Conservation (phyloP, 2,888 invertebrate genomes). For the Lasius fuliginosus region DNA sequence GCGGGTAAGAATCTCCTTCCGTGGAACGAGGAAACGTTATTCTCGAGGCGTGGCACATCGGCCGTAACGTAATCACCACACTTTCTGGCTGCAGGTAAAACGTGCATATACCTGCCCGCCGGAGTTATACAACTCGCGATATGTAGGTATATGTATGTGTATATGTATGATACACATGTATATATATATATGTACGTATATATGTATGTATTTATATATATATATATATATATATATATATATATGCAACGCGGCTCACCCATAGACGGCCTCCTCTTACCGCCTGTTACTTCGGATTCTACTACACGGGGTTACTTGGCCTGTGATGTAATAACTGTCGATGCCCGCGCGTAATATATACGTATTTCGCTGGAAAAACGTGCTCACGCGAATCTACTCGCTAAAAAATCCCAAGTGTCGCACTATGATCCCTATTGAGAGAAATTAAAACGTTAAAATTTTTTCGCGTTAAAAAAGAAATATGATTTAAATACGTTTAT, state of each 20-base stretch:
- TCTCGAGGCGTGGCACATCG: constrained; percentile 75
- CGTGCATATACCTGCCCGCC: constrained; percentile 44
- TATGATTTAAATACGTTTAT: background rate
- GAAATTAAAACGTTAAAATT: background rate
- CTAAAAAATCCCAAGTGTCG: background rate
- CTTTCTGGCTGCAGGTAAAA: constrained; percentile 65
- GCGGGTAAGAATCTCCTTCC: constrained; percentile 72
- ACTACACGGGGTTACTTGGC: constrained; percentile 27
- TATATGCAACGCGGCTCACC: constrained; percentile 2
- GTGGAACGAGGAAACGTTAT: constrained; percentile 80
- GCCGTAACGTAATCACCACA: constrained; percentile 70
- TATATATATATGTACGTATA: constrained; percentile 11
- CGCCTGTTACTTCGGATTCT: constrained; percentile 37
- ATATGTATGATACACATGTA: too few relatives aligned
- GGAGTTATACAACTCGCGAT: constrained; percentile 63
- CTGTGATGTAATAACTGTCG: constrained; percentile 64
- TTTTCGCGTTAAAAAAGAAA: background rate
- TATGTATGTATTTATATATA: too few relatives aligned
- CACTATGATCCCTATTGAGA: background rate
- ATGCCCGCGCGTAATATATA: constrained; percentile 32
- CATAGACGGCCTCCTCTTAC: constrained; percentile 32
- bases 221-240: background rate
- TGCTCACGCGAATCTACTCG: constrained; percentile 10
- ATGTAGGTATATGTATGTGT: background rate
- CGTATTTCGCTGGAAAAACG: constrained; percentile 32